Conservation (phyloP, 2,888 invertebrate species). For the Caenorhabditis wallacei region DNA sequence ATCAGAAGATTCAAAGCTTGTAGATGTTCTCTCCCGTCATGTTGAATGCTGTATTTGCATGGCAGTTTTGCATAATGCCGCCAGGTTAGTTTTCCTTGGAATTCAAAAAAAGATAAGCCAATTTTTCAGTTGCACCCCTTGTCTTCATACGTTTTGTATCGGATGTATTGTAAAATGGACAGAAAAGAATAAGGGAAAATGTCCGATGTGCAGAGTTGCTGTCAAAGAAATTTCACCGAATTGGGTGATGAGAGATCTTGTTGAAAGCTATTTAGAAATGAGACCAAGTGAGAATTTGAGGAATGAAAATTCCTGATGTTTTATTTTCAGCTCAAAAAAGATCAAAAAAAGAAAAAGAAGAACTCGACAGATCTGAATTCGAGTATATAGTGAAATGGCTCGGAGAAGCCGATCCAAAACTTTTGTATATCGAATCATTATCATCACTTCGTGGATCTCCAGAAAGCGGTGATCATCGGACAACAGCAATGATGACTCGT, state of each 20-base stretch:
- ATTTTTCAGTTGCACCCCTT: constrained; percentile 34
- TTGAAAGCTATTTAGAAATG: constrained; percentile 17
- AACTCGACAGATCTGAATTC: constrained; percentile 12
- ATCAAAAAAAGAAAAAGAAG: constrained; percentile 10
- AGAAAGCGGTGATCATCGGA: constrained; percentile 8
- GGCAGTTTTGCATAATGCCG: constrained; percentile 20
- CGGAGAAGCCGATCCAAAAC: neutral
- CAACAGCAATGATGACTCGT: constrained; percentile 1
- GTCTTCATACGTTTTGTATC: constrained; percentile 46
- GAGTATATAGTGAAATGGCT: constrained; percentile 34
- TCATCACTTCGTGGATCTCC: constrained; percentile 20
- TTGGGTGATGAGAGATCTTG: constrained; percentile 15
- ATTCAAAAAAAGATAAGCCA: no score
- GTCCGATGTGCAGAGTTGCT: constrained; percentile 30
- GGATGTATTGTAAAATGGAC: constrained; percentile 26
- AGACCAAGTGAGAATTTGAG: constrained; percentile 3
- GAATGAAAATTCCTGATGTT: neutral
- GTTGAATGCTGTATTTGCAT: constrained; percentile 34
- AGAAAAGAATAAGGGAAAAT: constrained; percentile 15
- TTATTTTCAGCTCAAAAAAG: constrained; percentile 4
- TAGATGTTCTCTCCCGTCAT: constrained; percentile 6
- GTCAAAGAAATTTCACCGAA: constrained; percentile 32
- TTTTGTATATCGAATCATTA: constrained; percentile 29
- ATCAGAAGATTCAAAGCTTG: no score
- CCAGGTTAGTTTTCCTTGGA: constrained; percentile 26